Evolutionary conservation across 2,888 invertebrate genomes (phyloP), one percentile per base, ranked within the genome.

Genomic region (Pterostichus madidus): DNA sequence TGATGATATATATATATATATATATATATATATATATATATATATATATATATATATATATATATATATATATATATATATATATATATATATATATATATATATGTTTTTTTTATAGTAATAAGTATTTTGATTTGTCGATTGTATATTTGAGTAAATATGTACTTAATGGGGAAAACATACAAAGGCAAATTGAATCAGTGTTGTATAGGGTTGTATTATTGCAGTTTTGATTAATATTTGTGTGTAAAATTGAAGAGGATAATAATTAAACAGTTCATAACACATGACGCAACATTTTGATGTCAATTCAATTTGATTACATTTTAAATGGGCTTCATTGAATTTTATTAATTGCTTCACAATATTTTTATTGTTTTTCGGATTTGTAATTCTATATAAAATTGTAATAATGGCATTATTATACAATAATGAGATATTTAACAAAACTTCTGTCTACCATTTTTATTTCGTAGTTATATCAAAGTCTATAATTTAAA

Each of bases 181-280:
- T 35, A 35, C 64, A 35, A 64, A 31, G 17, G 10, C 24, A 35
- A 64, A 64, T 35, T 32, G 64, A 64, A 64, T 64, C 64, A 35
- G n/a, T 64, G 35, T 64, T 32, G 24, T 24, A 7, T 35, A 32
- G 13, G 64, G n/a, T 59, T 31, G 64, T 59, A 31, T 32, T 64
- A 64, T 64, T 64, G 13, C 32, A 64, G 13, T 59, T 59, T 64
- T 64, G 32, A 64, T 44, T 71, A 44, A 71, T 71, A 71, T 71
- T 71, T 44, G 44, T 71, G 39, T 44, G 68, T 71, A 39, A 64
- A 64, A 39, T 15, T 39, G 39, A n/a, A 64, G 44, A 17, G 44
- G 68, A 71, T 71, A 71, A 71, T 71, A 44, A 71, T 71, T 71
- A 71, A 71, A 71, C 44, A 46, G 68, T 71, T 71, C 17, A 39